Evolutionary conservation across 1,140 invertebrate species (phyloP).

Genomic region (Frieseomelitta varia): DNA sequence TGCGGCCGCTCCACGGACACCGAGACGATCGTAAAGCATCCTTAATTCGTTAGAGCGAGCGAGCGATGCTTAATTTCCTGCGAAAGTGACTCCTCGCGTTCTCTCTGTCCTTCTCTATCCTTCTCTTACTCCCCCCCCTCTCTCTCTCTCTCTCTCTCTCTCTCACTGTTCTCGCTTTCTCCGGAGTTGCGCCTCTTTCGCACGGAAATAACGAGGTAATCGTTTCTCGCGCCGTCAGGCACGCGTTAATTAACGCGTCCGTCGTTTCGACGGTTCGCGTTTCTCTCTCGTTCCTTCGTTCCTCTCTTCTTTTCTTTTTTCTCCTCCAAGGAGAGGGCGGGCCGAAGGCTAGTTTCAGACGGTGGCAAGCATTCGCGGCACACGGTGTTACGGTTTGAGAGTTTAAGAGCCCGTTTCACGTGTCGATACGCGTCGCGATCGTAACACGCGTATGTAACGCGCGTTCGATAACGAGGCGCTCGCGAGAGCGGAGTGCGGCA

Average conservation of each 20-base stretch:
- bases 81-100: conserved; percentile 44
- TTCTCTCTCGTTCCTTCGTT: no score
- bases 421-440: no score
- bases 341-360: not conserved
- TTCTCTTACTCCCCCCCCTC: not conserved
- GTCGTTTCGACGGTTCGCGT: conserved; percentile 34
- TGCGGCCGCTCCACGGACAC: conserved; percentile 11
- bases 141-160: not conserved
- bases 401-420: no score
- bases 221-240: conserved; percentile 46
- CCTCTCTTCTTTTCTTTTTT: not conserved
- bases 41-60: conserved; percentile 71
- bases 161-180: not conserved
- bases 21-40: conserved; percentile 72
- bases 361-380: no score
- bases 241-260: conserved; percentile 55
- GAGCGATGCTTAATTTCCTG: conserved; percentile 57
- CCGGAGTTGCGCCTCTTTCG: conserved; percentile 38
- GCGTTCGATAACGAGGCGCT: no score
- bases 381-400: no score
- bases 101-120: not conserved
- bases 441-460: no score
- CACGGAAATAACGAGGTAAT: conserved; percentile 51
- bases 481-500: no score
- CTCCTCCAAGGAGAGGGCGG: not conserved